A percentile compares a stretch with the other conserved stretches of the same genome.
phyloP scores from a whole-genome alignment of 2,113 vertebrate species.

The Micromys minutus region DNA sequence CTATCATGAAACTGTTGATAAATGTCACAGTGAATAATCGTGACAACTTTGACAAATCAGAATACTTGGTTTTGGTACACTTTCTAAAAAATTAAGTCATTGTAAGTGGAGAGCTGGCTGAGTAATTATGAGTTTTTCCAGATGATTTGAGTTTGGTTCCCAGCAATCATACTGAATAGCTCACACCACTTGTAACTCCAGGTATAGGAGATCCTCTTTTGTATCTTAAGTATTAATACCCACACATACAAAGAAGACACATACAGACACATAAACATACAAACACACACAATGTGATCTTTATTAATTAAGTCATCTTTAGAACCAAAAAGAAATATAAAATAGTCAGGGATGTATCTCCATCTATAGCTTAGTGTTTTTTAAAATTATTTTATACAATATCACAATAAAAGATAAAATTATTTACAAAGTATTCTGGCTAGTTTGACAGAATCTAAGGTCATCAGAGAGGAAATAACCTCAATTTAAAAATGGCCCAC shows the following conservation, averaged over 20 bases:
- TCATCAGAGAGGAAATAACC: neutral
- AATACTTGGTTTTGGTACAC: constrained; percentile 23
- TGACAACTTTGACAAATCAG: neutral
- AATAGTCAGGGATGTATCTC: neutral
- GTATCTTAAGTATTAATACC: neutral
- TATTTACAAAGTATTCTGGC: neutral
- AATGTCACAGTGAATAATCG: constrained; percentile 44
- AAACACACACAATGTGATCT: neutral
- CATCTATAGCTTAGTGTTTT: neutral
- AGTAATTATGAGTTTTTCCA: neutral
- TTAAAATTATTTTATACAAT: neutral
- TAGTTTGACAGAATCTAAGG: neutral
- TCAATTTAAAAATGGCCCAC: neutral
- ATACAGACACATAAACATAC: neutral
- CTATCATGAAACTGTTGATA: neutral
- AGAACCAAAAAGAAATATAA: constrained; percentile 3
- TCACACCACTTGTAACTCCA: neutral
- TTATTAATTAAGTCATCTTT: constrained; percentile 29
- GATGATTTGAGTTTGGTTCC: neutral
- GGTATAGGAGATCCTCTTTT: neutral
- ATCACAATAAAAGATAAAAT: neutral
- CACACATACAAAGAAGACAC: neutral
- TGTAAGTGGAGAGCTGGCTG: neutral
- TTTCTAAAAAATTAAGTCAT: neutral
- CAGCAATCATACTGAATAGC: neutral